These are phyloP conservation scores for Zhengitettix transpicula DNA, from an alignment of 2,888 invertebrate species.

Conservation along the genomic window DNA sequence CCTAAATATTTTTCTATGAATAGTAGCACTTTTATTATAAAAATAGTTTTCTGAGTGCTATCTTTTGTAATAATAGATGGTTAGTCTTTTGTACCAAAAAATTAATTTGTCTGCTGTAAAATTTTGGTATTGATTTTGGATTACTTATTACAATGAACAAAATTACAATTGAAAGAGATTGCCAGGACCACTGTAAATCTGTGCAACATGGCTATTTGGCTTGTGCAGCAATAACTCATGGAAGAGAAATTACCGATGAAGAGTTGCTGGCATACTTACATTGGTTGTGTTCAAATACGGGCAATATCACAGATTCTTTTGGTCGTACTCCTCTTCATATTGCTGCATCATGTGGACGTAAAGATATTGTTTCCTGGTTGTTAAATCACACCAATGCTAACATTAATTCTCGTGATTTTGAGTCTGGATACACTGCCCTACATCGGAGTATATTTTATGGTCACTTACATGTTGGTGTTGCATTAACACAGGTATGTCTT, in stretches of 20 bases:
- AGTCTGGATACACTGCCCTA: conserved; percentile 64
- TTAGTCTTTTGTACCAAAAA: too few relatives aligned
- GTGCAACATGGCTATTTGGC: conserved; percentile 37
- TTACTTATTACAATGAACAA: neutral
- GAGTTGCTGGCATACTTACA: conserved; percentile 40
- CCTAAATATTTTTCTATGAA: too few relatives aligned
- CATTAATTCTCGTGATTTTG: conserved; percentile 45
- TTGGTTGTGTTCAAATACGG: conserved; percentile 41
- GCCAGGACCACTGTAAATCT: conserved; percentile 41
- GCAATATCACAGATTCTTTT: conserved; percentile 35
- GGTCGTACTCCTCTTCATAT: conserved; percentile 68
- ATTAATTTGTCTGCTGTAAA: too few relatives aligned
- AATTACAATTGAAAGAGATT: conserved; percentile 29
- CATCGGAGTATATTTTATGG: conserved; percentile 73
- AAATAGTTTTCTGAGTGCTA: too few relatives aligned
- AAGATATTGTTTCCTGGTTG: conserved; percentile 55
- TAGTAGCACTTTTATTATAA: too few relatives aligned
- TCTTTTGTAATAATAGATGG: too few relatives aligned
- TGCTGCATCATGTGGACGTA: conserved; percentile 57
- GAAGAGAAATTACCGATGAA: conserved; percentile 36
- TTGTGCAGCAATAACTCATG: conserved; percentile 45
- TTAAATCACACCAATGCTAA: conserved; percentile 42
- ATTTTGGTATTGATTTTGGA: too few relatives aligned
- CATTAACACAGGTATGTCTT: conserved; percentile 41
- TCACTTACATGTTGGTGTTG: conserved; percentile 54